phyloP scores from a whole-genome alignment of 2,888 invertebrate genomes.

The Callimorpha dominula region DNA sequence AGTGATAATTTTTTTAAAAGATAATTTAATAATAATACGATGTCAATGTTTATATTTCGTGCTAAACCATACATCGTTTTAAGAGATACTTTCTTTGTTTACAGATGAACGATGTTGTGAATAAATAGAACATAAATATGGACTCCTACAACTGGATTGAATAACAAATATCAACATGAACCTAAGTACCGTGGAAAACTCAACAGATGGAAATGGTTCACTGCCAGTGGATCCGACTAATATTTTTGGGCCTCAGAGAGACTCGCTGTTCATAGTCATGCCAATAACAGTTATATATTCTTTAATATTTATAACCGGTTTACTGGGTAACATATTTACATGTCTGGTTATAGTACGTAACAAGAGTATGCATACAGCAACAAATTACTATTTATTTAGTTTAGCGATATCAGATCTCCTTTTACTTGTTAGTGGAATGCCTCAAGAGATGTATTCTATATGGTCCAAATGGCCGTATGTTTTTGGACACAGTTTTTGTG shows the following conservation, averaged over 20 bases:
- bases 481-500: conserved; percentile 93
- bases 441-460: conserved; percentile 93
- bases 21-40: neutral
- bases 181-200: conserved; percentile 29
- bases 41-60: neutral
- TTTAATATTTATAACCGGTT: conserved; percentile 92
- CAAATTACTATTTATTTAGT: conserved; percentile 94
- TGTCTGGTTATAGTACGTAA: conserved; percentile 94
- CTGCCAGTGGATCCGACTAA: conserved; percentile 63
- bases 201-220: conserved; percentile 41
- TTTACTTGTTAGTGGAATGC: conserved; percentile 92
- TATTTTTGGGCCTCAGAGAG: conserved; percentile 81
- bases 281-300: conserved; percentile 92
- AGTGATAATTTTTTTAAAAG: neutral
- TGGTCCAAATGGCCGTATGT: conserved; percentile 93
- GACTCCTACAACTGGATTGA: neutral
- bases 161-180: conserved; percentile 29
- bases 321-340: conserved; percentile 93
- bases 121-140: conserved; percentile 6
- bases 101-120: conserved; percentile 28
- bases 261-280: conserved; percentile 88
- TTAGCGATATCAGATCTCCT: conserved; percentile 94
- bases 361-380: conserved; percentile 93
- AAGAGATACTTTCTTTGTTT: conserved; percentile 25
- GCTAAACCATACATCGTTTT: neutral